These are phyloP conservation scores for Triops longicaudatus DNA, from an alignment of 1,140 invertebrate species.

Conservation along the genomic window DNA sequence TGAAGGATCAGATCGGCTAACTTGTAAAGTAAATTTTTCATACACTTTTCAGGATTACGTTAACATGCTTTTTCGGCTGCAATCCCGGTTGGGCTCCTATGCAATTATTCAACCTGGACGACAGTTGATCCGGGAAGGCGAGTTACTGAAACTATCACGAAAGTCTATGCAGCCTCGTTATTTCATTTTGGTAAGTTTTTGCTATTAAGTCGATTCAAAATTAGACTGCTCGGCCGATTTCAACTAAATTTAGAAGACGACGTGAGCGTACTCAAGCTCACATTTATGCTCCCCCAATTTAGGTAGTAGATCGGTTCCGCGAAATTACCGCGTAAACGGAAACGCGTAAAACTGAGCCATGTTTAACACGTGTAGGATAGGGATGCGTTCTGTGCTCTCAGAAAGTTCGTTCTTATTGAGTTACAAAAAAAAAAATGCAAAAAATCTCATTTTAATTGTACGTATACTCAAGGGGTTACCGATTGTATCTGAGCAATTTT, in stretches of 20 bases:
- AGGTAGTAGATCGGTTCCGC: too few relatives aligned
- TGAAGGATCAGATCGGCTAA: too few relatives aligned
- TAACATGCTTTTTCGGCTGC: conserved; percentile 49
- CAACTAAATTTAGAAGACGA: background rate
- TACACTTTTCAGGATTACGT: conserved; percentile 49
- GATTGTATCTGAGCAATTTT: too few relatives aligned
- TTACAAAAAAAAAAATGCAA: too few relatives aligned
- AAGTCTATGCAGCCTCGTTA: conserved; percentile 59
- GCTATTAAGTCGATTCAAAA: background rate
- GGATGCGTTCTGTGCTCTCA: background rate
- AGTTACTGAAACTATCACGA: conserved; percentile 54
- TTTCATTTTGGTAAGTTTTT: conserved; percentile 56
- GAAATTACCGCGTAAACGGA: background rate
- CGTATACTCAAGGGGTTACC: too few relatives aligned
- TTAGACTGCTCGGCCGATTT: conserved; percentile 22
- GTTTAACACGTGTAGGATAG: too few relatives aligned
- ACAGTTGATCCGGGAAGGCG: conserved; percentile 58
- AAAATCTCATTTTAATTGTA: too few relatives aligned
- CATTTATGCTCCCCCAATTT: too few relatives aligned
- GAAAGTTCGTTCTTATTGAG: conserved; percentile 35
- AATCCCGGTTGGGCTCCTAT: conserved; percentile 49
- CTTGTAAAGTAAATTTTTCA: too few relatives aligned
- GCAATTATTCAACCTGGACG: conserved; percentile 61
- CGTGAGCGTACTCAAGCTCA: too few relatives aligned
- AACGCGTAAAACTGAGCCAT: background rate